A percentile compares a stretch with the other conserved stretches of the same genome.
phyloP scores from a whole-genome alignment of 2,113 vertebrate species.

The Hippocampus zosterae region DNA sequence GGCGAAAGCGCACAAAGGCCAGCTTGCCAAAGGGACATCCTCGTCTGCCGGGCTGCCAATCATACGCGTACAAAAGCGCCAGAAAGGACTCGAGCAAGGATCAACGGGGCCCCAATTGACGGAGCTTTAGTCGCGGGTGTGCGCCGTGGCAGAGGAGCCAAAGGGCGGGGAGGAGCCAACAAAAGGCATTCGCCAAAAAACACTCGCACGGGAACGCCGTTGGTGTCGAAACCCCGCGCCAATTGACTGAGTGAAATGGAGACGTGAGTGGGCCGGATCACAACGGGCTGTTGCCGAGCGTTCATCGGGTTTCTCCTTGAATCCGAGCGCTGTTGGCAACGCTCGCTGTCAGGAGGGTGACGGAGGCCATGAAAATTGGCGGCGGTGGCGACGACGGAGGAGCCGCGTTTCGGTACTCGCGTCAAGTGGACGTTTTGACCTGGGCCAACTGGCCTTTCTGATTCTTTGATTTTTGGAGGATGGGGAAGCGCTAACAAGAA shows the following conservation, averaged over 20 bases:
- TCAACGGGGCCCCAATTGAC: constrained; percentile 17
- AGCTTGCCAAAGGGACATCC: constrained; percentile 48
- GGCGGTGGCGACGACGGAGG: too few species aligned
- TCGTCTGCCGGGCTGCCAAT: constrained; percentile 53
- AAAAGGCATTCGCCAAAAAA: too few species aligned
- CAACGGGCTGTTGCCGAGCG: not conserved
- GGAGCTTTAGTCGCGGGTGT: constrained; percentile 10
- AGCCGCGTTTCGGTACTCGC: not conserved
- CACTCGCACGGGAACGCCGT: too few species aligned
- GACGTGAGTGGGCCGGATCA: not conserved
- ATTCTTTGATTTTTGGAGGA: too few species aligned
- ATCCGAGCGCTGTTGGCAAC: not conserved
- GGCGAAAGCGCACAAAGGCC: constrained; percentile 53
- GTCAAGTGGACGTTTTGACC: too few species aligned
- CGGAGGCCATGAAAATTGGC: too few species aligned
- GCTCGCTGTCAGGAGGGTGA: constrained; percentile 19
- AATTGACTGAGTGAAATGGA: not conserved
- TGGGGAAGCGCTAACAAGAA: too few species aligned
- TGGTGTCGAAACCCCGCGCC: not conserved
- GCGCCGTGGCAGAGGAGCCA: too few species aligned
- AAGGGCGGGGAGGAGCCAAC: too few species aligned
- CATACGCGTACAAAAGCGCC: constrained; percentile 46
- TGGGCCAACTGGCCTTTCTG: too few species aligned
- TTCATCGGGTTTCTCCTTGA: constrained; percentile 2
- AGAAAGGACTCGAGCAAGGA: constrained; percentile 43